Evolutionary conservation across 2,113 vertebrate genomes (phyloP), one percentile per base, ranked within the genome.

Genomic region (Psittacus erithacus): DNA sequence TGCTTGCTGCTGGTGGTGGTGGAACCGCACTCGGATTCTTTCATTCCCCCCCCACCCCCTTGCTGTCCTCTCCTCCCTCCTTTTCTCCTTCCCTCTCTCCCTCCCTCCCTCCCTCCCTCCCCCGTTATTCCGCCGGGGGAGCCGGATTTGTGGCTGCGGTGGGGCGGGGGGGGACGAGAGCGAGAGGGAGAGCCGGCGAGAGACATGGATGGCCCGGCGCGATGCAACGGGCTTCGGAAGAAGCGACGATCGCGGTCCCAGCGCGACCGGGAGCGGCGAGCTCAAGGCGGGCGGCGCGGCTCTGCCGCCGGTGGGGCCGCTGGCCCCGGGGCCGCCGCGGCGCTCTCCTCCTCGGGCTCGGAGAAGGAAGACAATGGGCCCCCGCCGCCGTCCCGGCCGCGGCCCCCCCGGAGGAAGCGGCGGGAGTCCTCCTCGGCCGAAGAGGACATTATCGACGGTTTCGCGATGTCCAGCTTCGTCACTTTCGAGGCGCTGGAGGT

Each of bases 371-470:
- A 98, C 89, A 98, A 98, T 97, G 98, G 97, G 97, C 97, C 98
- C 92, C 97, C 98, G 79, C 97, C 98, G 83, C 98, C 98, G 53
- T 98, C 99, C 91, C 98, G 98, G 79, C 99, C 99, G 83, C 98
- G 98, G 86, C 99, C 99, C 90, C 99, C 99, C 20, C 97, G 99
- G 77, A 98, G 99, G 95, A 99, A 99, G 98, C 97, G 98, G 89
- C 98, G 98, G 97, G 98, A 99, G 96, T 99, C 99, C 95, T 98
- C 98, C 70, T 99, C 99, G 49, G 98, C 98, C 29, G 99, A 99
- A 93, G 99, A 99, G 97, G 99, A 99, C 98, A 98, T 99, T 98
- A 99, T 99, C 65, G 99, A 99, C 93, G 99, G 99, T 75, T 99
- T 99, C 96, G 99, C 98, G 91, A 99, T 99, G 97, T 97, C 98